A percentile compares a stretch with the other conserved stretches of the same genome.
Conservation (phyloP, 2,113 vertebrate species). For the Hipposideros armiger region DNA sequence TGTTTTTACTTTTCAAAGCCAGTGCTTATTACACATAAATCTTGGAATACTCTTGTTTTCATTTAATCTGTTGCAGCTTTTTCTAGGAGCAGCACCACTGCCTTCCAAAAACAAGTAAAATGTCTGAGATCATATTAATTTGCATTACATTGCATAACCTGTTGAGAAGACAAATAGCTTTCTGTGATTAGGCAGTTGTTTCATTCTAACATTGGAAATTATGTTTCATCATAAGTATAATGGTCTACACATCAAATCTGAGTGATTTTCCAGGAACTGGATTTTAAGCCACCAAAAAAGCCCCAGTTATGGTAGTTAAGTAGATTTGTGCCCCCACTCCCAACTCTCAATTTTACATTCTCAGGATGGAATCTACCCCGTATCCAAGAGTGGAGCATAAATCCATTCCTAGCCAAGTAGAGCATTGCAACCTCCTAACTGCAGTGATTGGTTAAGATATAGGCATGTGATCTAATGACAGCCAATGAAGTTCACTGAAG, state of each 20-base stretch:
- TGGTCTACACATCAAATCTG: not conserved
- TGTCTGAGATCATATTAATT: not conserved
- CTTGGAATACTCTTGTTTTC: slow-evolving; percentile 50
- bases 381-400: not conserved
- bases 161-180: not conserved
- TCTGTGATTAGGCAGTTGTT: not conserved
- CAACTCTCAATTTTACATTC: not conserved
- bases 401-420: not conserved
- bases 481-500: not conserved
- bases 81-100: not conserved
- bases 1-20: not conserved
- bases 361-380: too few relatives aligned
- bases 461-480: accelerated
- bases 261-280: not conserved
- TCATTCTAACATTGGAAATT: not conserved
- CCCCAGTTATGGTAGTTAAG: not conserved
- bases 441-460: not conserved
- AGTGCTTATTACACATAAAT: slow-evolving; percentile 48
- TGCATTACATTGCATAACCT: not conserved
- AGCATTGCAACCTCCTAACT: not conserved
- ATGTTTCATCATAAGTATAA: not conserved
- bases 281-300: not conserved
- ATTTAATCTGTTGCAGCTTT: slow-evolving; percentile 43
- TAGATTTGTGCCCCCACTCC: accelerated
- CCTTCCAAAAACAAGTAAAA: slow-evolving; percentile 39